These are phyloP conservation scores for Orgyia antiqua DNA, from an alignment of 2,888 invertebrate species.

Conservation along the genomic window DNA sequence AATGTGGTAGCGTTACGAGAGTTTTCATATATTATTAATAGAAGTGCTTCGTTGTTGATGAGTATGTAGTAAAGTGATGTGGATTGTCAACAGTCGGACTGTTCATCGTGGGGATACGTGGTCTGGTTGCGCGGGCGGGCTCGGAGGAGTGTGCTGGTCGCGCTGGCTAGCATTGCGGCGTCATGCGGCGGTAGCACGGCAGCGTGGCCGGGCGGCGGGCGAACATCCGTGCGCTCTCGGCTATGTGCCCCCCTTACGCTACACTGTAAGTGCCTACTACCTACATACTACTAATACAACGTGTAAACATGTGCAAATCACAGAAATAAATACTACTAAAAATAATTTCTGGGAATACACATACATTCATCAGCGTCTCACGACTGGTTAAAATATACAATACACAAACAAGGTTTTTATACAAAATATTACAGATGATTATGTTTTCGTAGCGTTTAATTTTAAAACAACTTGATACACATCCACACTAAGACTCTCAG, in stretches of 20 bases:
- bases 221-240: conserved; percentile 69
- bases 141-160: conserved; percentile 32
- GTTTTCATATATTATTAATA: conserved; percentile 42
- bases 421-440: no score
- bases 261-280: conserved; percentile 62
- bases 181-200: conserved; percentile 60
- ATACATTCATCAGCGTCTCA: no score
- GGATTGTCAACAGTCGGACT: conserved; percentile 71
- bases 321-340: no score
- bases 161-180: conserved; percentile 42
- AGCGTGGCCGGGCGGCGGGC: conserved; percentile 69
- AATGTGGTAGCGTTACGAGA: conserved; percentile 37
- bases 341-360: no score
- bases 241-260: conserved; percentile 77
- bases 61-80: conserved; percentile 29
- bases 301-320: no score
- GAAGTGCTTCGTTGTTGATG: conserved; percentile 25
- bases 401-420: no score
- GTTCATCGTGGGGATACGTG: conserved; percentile 57
- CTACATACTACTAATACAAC: background rate
- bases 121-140: conserved; percentile 46
- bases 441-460: no score
- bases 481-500: no score
- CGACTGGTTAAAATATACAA: no score
- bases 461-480: no score